phyloP scores from a whole-genome alignment of 2,113 vertebrate genomes.

The Mastomys coucha region DNA sequence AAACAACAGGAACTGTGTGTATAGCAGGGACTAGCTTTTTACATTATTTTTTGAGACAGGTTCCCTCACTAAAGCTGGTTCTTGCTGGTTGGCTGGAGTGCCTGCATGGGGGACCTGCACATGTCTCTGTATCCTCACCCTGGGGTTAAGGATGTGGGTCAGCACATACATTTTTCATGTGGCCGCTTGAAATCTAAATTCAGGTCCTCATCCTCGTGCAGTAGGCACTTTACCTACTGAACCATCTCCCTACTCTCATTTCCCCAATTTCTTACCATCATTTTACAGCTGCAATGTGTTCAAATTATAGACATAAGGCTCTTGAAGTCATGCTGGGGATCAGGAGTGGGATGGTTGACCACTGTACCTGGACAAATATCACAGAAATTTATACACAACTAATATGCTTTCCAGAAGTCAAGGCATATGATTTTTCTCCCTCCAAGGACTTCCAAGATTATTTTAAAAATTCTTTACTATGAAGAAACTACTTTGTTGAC shows the following conservation, averaged over 20 bases:
- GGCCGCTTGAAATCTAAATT: background rate
- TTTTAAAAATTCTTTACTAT: background rate
- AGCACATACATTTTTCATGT: background rate
- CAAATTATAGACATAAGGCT: background rate
- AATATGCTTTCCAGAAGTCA: constrained; percentile 36
- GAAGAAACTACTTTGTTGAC: constrained; percentile 45
- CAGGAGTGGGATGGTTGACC: background rate
- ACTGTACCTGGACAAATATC: background rate
- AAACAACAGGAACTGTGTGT: background rate
- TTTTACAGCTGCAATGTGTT: background rate
- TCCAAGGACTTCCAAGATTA: background rate
- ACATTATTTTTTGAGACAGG: background rate
- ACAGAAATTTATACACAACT: background rate
- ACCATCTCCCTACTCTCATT: background rate
- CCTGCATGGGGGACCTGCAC: fast-evolving
- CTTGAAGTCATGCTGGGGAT: background rate
- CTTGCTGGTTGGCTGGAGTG: background rate
- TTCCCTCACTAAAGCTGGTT: background rate
- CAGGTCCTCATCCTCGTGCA: background rate
- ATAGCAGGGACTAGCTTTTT: no score
- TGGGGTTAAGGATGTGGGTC: no score
- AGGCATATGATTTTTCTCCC: background rate
- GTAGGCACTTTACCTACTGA: background rate
- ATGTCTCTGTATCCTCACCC: no score
- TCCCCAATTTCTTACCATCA: background rate